Conservation (phyloP, 1,140 invertebrate species). For the Hesperophylax magnus region DNA sequence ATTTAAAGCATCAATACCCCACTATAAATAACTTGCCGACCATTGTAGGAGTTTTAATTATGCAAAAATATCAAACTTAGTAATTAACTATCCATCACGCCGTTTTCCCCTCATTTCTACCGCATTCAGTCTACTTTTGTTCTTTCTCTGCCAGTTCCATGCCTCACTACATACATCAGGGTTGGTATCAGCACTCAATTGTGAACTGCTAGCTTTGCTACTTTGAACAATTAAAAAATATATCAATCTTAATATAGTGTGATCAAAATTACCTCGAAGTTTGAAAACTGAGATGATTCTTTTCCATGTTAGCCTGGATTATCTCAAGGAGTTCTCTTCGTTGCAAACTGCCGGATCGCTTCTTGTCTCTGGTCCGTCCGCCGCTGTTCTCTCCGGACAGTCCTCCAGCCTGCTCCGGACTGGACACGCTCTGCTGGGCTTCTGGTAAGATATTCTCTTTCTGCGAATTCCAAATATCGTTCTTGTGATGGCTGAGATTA, state of each 20-base stretch:
- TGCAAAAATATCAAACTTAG: too few species aligned
- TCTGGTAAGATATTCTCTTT: conserved; percentile 53
- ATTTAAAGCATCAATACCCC: too few species aligned
- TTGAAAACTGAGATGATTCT: conserved; percentile 89
- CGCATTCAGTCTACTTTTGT: too few species aligned
- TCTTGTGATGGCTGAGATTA: conserved; percentile 53
- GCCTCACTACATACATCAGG: too few species aligned
- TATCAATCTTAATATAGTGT: neutral
- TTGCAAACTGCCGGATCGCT: conserved; percentile 80
- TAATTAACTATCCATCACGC: too few species aligned
- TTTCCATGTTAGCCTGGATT: conserved; percentile 92
- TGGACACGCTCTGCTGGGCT: conserved; percentile 42
- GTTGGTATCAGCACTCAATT: too few species aligned
- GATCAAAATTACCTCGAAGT: conserved; percentile 75
- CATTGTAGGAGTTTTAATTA: too few species aligned
- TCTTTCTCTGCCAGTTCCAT: too few species aligned
- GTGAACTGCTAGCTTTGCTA: too few species aligned
- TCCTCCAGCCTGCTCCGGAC: conserved; percentile 44
- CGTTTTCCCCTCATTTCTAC: too few species aligned
- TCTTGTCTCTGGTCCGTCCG: conserved; percentile 65
- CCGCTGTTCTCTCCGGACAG: conserved; percentile 58
- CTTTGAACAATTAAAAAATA: neutral
- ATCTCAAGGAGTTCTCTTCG: conserved; percentile 87
- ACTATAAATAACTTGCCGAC: too few species aligned
- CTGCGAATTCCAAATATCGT: conserved; percentile 57